A percentile compares a stretch with the other conserved stretches of the same genome.
Conservation (phyloP, 2,113 vertebrate species). For the Equus quagga region DNA sequence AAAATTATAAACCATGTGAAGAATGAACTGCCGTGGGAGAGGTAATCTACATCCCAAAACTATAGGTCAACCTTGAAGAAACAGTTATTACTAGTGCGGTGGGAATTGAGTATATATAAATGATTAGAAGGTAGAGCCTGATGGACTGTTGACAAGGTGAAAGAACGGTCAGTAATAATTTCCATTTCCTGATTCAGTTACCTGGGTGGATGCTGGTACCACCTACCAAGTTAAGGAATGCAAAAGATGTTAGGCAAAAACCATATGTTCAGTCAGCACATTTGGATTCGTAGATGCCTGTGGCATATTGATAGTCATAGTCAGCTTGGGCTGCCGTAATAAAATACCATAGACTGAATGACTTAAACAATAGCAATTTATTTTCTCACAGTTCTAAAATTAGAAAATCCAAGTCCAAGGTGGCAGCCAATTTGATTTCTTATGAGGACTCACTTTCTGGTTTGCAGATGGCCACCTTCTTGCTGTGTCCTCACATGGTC, state of each 20-base stretch:
- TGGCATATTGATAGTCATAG: neutral
- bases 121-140: neutral
- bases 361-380: neutral
- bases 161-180: neutral
- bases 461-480: neutral
- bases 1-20: neutral
- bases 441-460: neutral
- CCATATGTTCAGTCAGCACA: neutral
- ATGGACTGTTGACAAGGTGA: neutral
- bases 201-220: neutral
- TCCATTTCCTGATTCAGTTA: neutral
- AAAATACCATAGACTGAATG: neutral
- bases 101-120: neutral
- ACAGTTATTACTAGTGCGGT: neutral
- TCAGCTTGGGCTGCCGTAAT: neutral
- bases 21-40: neutral
- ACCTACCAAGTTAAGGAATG: neutral
- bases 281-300: neutral
- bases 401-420: neutral
- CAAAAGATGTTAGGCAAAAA: neutral
- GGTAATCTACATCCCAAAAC: neutral
- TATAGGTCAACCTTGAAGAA: neutral
- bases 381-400: neutral
- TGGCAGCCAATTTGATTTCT: neutral
- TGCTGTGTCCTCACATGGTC: neutral